phyloP scores from a whole-genome alignment of 2,113 vertebrate species.

The Cinclus mexicanus region DNA sequence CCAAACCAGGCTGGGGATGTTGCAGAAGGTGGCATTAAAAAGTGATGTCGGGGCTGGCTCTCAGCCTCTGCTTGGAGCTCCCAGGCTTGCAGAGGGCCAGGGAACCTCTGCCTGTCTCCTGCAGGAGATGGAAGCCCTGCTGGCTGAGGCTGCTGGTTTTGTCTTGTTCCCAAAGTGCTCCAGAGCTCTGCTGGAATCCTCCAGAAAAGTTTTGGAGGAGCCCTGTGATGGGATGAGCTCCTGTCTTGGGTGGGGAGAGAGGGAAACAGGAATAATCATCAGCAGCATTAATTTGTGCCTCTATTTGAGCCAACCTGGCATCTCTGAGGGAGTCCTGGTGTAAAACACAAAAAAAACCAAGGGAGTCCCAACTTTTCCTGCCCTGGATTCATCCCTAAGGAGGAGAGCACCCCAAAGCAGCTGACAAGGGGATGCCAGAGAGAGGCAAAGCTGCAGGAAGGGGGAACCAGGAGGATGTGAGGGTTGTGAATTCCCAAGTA shows the following conservation, averaged over 20 bases:
- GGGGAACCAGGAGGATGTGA: background rate
- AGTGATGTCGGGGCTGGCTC: background rate
- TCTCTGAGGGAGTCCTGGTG: accelerated
- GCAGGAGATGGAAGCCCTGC: background rate
- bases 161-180: background rate
- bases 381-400: background rate
- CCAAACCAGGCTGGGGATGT: background rate
- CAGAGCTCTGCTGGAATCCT: background rate
- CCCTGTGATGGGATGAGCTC: background rate
- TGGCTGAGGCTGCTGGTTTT: background rate
- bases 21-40: background rate
- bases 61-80: background rate
- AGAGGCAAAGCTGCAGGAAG: background rate
- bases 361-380: background rate
- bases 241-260: background rate
- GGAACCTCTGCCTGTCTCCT: background rate
- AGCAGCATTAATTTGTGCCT: background rate
- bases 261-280: background rate
- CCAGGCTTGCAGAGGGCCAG: background rate
- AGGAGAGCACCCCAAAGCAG: background rate
- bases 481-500: background rate
- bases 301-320: background rate
- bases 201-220: background rate
- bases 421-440: background rate
- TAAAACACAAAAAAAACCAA: background rate